These are phyloP conservation scores for Myiagra hebetior DNA, from an alignment of 2,113 vertebrate species.

Conservation along the genomic window DNA sequence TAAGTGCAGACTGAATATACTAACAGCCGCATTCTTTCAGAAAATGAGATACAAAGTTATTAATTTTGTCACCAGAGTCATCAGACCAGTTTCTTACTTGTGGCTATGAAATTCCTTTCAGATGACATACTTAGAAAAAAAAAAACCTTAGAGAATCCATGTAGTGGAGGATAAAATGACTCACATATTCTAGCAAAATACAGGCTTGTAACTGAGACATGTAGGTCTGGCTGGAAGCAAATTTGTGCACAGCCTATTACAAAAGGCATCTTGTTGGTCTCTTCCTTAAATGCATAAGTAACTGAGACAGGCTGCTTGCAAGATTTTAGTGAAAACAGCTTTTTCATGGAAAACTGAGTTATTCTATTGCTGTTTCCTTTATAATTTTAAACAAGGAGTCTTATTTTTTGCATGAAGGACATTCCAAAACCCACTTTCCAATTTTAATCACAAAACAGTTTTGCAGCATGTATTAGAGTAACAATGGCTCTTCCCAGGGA, in stretches of 20 bases:
- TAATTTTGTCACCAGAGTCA: neutral
- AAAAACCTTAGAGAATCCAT: neutral
- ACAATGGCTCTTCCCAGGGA: neutral
- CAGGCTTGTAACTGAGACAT: neutral
- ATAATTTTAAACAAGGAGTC: neutral
- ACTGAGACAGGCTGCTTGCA: neutral
- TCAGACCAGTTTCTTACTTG: neutral
- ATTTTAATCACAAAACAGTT: neutral
- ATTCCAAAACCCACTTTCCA: neutral
- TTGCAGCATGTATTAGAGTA: neutral
- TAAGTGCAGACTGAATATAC: neutral
- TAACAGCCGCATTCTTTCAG: neutral
- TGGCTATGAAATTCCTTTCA: neutral
- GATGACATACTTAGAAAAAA: neutral
- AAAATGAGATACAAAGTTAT: neutral
- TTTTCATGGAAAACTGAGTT: neutral
- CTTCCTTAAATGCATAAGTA: neutral
- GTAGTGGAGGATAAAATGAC: neutral
- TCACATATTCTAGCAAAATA: neutral
- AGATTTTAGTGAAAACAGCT: neutral
- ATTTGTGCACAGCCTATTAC: neutral
- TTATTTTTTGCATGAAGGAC: neutral
- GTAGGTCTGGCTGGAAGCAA: neutral
- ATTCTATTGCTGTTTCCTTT: neutral
- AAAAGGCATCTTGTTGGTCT: slow-evolving; percentile 6